Evolutionary conservation across 2,113 vertebrate genomes (phyloP).

Genomic region (Cavia porcellus): DNA sequence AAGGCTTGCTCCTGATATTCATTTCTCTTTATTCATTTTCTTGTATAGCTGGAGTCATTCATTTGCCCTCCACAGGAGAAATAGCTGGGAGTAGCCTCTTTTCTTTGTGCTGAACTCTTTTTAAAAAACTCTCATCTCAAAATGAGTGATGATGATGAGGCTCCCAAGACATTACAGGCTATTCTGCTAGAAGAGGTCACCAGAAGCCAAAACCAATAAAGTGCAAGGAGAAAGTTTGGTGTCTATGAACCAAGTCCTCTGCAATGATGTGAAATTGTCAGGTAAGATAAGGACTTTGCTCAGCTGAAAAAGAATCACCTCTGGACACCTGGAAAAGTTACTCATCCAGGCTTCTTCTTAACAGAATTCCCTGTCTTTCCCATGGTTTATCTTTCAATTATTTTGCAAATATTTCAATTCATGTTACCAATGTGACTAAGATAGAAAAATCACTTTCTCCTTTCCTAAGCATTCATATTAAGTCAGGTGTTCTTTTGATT

Average conservation of each 20-base stretch:
- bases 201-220: slow-evolving; percentile 88
- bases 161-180: slow-evolving; percentile 84
- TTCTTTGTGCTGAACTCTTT: slow-evolving; percentile 77
- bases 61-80: slow-evolving; percentile 59
- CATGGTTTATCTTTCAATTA: slow-evolving; percentile 63
- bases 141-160: slow-evolving; percentile 83
- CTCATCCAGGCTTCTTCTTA: slow-evolving; percentile 71
- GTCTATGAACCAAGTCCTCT: slow-evolving; percentile 81
- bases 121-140: slow-evolving; percentile 82
- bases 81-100: slow-evolving; percentile 65
- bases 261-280: slow-evolving; percentile 82
- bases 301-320: slow-evolving; percentile 84
- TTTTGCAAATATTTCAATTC: slow-evolving; percentile 72
- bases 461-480: not conserved
- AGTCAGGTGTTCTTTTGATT: not conserved
- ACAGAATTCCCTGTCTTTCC: slow-evolving; percentile 36
- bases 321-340: slow-evolving; percentile 81
- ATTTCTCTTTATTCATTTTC: slow-evolving; percentile 65
- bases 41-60: slow-evolving; percentile 77
- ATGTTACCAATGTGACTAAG: not conserved
- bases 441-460: not conserved
- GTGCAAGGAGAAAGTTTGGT: slow-evolving; percentile 81
- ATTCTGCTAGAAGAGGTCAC: slow-evolving; percentile 87
- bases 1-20: not conserved
- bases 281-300: slow-evolving; percentile 84